A percentile compares a stretch with the other conserved stretches of the same genome.
Conservation (phyloP, 2,797 vertebrate genomes). For the Lindbergichthys nudifrons region DNA sequence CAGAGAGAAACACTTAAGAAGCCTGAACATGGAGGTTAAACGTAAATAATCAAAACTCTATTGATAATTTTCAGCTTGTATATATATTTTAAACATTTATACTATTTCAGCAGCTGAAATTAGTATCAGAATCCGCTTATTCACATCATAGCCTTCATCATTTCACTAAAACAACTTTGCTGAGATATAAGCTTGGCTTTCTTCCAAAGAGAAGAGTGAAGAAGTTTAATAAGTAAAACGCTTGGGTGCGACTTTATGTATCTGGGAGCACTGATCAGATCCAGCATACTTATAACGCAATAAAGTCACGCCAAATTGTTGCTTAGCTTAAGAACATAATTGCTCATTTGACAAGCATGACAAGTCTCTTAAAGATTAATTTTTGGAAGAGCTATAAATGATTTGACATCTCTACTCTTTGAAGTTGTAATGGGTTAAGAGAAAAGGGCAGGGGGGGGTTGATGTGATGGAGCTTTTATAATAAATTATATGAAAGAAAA, state of each 20-base stretch:
- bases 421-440: conserved; percentile 8
- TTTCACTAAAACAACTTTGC: conserved; percentile 7
- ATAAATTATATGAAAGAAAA: conserved; percentile 6
- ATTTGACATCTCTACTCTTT: conserved; percentile 16
- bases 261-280: conserved; percentile 6
- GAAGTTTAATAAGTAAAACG: conserved; percentile 10
- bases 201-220: neutral
- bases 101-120: conserved; percentile 31
- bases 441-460: neutral
- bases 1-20: conserved; percentile 39
- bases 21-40: conserved; percentile 45
- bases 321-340: conserved; percentile 24
- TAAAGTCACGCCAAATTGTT: neutral
- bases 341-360: conserved; percentile 29
- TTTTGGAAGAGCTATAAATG: conserved; percentile 2
- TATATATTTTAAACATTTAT: conserved; percentile 15
- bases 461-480: neutral
- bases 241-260: neutral
- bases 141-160: conserved; percentile 1
- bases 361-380: neutral
- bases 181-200: conserved; percentile 17
- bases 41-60: conserved; percentile 50
- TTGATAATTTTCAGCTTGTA: conserved; percentile 20
- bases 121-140: conserved; percentile 26
- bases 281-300: conserved; percentile 5